phyloP scores from a whole-genome alignment of 2,113 vertebrate species.

The Boleophthalmus pectinirostris region DNA sequence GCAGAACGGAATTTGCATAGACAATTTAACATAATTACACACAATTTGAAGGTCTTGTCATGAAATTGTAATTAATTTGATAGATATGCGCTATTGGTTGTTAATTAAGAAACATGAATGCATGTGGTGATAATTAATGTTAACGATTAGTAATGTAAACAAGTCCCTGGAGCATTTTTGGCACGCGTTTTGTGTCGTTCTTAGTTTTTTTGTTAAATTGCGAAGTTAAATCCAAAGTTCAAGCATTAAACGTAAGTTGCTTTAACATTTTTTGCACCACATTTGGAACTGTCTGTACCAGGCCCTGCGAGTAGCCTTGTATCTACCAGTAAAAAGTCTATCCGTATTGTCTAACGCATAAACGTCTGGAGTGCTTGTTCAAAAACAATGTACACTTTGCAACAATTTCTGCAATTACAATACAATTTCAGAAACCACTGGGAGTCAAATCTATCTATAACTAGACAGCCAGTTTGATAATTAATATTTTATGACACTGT shows the following conservation, averaged over 20 bases:
- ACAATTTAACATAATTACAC: too few species aligned
- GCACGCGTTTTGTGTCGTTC: not conserved
- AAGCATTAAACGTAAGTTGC: not conserved
- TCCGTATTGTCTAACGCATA: not conserved
- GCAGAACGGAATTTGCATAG: too few species aligned
- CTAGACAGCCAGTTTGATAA: too few species aligned
- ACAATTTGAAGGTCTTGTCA: not conserved
- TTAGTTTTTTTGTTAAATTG: not conserved
- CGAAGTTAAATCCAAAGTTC: not conserved
- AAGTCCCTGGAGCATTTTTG: not conserved
- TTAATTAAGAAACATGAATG: not conserved
- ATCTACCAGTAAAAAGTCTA: too few species aligned
- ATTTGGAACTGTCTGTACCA: not conserved
- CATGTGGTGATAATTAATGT: not conserved
- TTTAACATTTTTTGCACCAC: not conserved
- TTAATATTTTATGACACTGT: not conserved
- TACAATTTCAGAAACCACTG: too few species aligned
- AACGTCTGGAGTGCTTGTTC: conserved; percentile 5
- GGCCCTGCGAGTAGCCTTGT: too few species aligned
- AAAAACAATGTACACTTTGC: not conserved
- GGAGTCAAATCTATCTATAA: too few species aligned
- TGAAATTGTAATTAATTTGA: not conserved
- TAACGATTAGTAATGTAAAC: not conserved
- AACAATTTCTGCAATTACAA: not conserved
- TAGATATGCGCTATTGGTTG: not conserved